phyloP scores from a whole-genome alignment of 2,113 vertebrate genomes.

The Brachypteracias leptosomus region DNA sequence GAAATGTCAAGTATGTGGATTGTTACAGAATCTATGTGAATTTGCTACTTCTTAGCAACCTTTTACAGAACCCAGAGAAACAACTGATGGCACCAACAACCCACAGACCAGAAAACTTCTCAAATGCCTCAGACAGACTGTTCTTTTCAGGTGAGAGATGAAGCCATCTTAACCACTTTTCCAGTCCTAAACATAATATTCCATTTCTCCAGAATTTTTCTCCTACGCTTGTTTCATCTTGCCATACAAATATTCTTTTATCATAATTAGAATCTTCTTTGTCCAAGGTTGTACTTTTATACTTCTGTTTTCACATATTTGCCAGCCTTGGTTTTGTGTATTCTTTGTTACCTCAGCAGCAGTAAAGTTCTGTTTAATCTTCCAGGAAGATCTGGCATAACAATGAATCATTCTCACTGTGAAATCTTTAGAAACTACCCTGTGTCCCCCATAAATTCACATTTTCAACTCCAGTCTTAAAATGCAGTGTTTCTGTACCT shows the following conservation, averaged over 20 bases:
- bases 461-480: background rate
- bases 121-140: background rate
- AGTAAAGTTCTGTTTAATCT: constrained; percentile 43
- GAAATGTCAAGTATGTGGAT: background rate
- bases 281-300: background rate
- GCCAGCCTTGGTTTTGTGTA: background rate
- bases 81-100: background rate
- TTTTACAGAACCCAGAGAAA: background rate
- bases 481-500: background rate
- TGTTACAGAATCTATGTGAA: background rate
- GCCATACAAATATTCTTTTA: background rate
- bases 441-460: background rate
- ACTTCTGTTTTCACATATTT: background rate
- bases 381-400: constrained; percentile 6
- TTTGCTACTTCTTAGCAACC: background rate
- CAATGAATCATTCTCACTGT: background rate
- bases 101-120: background rate
- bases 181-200: background rate
- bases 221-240: background rate
- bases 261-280: background rate
- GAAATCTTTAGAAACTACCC: background rate
- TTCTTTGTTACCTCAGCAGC: constrained; percentile 38
- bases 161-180: background rate
- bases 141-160: background rate
- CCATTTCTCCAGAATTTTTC: background rate